Base-by-base conservation (phyloP, 2,888 invertebrate species). In the Dicyrtomina minuta region DNA sequence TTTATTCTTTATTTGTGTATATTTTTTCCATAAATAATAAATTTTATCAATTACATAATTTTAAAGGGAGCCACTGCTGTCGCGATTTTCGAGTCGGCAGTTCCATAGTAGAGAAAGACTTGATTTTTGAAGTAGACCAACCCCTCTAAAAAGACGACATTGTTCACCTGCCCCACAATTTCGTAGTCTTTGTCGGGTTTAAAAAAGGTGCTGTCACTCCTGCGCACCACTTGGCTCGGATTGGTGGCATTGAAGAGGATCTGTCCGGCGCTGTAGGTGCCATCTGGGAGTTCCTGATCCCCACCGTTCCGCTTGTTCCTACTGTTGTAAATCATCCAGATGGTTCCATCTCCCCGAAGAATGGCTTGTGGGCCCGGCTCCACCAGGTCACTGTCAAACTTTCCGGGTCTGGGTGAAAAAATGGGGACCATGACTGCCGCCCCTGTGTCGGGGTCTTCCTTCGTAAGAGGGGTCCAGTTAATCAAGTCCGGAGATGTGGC, bases 341-440 rank as follows among this genome's bases (percentile, higher is more conserved):
- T 75, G n/a, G n/a, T n/a, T 8, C 74, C 77, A 22, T 70, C 71
- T 0, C 49, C 59, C 17, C 62, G 44, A 6, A 74, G 8, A 59
- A 77, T 51, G 5, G 75, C 75, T 67, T 74, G 77, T 68, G 77
- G 77, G 26, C 77, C 75, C 2, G 77, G 77, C 22, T 77, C 75
- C 2, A 74, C 74, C 4, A 77, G 43, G 39, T 73, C 72, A 51
- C 74, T 74, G 33, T 77, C 77, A 69, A 77, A 77, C 20, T 70
- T 70, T 17, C 75, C 77, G 1, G 33, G 12, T n/a, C 77, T 17
- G 1, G 75, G 75, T 24, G 68, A 64, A 61, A 77, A 74, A 17
- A 75, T 24, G 12, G 17, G 10, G n/a, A n/a, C n/a, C 15, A 33
- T 10, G 15, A 20, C 10, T 15, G 1, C 56, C 0, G 49, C 64